These are phyloP conservation scores for Toxonevra muliebris DNA, from an alignment of 2,888 invertebrate genomes.

Conservation along the genomic window DNA sequence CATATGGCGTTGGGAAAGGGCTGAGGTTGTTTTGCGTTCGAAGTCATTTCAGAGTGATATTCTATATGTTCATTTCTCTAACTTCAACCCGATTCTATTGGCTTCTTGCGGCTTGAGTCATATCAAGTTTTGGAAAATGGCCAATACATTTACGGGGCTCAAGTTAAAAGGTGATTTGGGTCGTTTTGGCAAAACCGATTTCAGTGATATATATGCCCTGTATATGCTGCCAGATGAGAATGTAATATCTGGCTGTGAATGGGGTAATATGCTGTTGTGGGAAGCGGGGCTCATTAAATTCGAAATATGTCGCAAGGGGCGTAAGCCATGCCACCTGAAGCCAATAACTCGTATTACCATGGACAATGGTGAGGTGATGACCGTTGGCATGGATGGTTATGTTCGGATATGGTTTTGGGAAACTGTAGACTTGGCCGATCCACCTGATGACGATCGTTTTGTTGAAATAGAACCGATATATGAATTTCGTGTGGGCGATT, in stretches of 20 bases:
- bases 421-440: slow-evolving; percentile 87
- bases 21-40: slow-evolving; percentile 78
- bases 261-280: slow-evolving; percentile 94
- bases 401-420: slow-evolving; percentile 90
- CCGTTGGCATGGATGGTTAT: slow-evolving; percentile 77
- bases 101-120: slow-evolving; percentile 82
- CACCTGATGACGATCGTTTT: slow-evolving; percentile 79
- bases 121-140: slow-evolving; percentile 95
- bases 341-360: slow-evolving; percentile 69
- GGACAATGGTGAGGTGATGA: slow-evolving; percentile 62
- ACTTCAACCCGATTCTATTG: slow-evolving; percentile 80
- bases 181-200: slow-evolving; percentile 91
- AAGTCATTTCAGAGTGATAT: slow-evolving; percentile 87
- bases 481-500: slow-evolving; percentile 74
- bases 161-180: slow-evolving; percentile 90
- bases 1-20: slow-evolving; percentile 87
- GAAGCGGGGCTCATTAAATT: slow-evolving; percentile 88
- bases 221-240: slow-evolving; percentile 90
- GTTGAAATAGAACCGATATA: slow-evolving; percentile 88
- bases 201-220: slow-evolving; percentile 86
- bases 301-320: slow-evolving; percentile 78
- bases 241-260: slow-evolving; percentile 85
- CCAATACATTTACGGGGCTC: slow-evolving; percentile 87
- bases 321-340: slow-evolving; percentile 78
- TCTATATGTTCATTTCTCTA: slow-evolving; percentile 81